Evolutionary conservation across 2,888 invertebrate genomes (phyloP).

Genomic region (Drosophila kuntzei): DNA sequence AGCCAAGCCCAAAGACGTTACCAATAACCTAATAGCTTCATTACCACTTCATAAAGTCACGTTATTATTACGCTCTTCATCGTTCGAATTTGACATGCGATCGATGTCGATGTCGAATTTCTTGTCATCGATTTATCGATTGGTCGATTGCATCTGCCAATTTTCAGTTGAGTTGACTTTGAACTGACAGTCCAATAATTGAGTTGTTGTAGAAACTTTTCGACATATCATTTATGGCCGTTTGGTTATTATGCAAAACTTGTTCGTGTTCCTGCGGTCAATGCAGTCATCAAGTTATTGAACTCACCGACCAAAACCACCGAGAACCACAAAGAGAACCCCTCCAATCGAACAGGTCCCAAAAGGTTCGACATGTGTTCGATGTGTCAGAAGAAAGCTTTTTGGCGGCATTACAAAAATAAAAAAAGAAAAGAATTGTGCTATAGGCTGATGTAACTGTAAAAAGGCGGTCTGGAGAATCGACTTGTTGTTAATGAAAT

Average conservation of each 20-base stretch:
- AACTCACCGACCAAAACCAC: slow-evolving; percentile 69
- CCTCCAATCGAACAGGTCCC: slow-evolving; percentile 52
- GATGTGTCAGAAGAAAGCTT: slow-evolving; percentile 66
- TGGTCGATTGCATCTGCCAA: slow-evolving; percentile 67
- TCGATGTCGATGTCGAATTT: slow-evolving; percentile 41
- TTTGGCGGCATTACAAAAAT: slow-evolving; percentile 49
- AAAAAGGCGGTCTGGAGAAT: slow-evolving; percentile 10
- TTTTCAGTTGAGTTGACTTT: slow-evolving; percentile 8
- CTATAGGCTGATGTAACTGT: slow-evolving; percentile 33
- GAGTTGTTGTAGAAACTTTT: slow-evolving; percentile 49
- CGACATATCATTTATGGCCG: slow-evolving; percentile 63
- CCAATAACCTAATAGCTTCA: slow-evolving; percentile 78
- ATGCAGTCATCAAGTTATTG: slow-evolving; percentile 80
- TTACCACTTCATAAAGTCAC: slow-evolving; percentile 84
- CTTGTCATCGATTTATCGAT: slow-evolving; percentile 24
- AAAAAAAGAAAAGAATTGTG: slow-evolving; percentile 9
- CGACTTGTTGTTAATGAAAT: slow-evolving; percentile 69
- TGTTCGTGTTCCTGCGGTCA: slow-evolving; percentile 60
- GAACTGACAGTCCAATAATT: slow-evolving; percentile 17
- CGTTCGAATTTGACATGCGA: slow-evolving; percentile 46
- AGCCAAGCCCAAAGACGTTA: slow-evolving; percentile 55
- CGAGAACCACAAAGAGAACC: slow-evolving; percentile 1
- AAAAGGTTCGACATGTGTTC: slow-evolving; percentile 61
- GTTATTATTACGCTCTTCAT: slow-evolving; percentile 74
- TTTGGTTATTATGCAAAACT: slow-evolving; percentile 78